These are phyloP conservation scores for Camponotus pennsylvanicus DNA, from an alignment of 1,140 invertebrate species.

Conservation along the genomic window DNA sequence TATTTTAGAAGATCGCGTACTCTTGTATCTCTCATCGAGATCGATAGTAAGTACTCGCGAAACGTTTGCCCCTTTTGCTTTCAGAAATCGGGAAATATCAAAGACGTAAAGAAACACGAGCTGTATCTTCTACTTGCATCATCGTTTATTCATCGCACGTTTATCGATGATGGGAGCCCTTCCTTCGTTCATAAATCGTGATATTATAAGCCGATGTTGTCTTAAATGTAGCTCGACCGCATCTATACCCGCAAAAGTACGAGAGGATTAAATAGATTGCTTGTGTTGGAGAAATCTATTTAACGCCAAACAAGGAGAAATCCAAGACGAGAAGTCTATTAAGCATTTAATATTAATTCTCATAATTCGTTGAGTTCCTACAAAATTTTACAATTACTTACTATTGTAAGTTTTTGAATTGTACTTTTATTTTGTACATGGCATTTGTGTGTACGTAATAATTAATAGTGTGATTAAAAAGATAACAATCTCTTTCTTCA, in stretches of 20 bases:
- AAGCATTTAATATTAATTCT: slow-evolving; percentile 24
- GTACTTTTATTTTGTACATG: neutral
- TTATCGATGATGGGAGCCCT: slow-evolving; percentile 51
- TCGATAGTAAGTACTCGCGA: neutral
- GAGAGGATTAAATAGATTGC: slow-evolving; percentile 46
- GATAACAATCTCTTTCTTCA: neutral
- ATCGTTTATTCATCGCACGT: slow-evolving; percentile 59
- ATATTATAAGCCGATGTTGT: slow-evolving; percentile 56
- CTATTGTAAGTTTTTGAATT: neutral
- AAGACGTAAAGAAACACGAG: slow-evolving; percentile 30
- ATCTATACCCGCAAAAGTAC: slow-evolving; percentile 14
- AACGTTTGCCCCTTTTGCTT: slow-evolving; percentile 22
- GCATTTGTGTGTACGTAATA: neutral
- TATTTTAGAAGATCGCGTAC: slow-evolving; percentile 8
- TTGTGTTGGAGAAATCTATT: slow-evolving; percentile 44
- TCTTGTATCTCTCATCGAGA: neutral
- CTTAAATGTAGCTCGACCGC: slow-evolving; percentile 35
- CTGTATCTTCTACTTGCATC: slow-evolving; percentile 31
- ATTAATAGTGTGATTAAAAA: neutral
- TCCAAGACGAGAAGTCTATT: slow-evolving; percentile 28
- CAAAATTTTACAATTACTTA: neutral
- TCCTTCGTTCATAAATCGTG: slow-evolving; percentile 53
- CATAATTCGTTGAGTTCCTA: slow-evolving; percentile 5
- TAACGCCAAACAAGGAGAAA: slow-evolving; percentile 29
- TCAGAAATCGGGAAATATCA: slow-evolving; percentile 54